Base-by-base conservation (phyloP, 2,113 vertebrate genomes). In the Harpagus bidentatus region DNA sequence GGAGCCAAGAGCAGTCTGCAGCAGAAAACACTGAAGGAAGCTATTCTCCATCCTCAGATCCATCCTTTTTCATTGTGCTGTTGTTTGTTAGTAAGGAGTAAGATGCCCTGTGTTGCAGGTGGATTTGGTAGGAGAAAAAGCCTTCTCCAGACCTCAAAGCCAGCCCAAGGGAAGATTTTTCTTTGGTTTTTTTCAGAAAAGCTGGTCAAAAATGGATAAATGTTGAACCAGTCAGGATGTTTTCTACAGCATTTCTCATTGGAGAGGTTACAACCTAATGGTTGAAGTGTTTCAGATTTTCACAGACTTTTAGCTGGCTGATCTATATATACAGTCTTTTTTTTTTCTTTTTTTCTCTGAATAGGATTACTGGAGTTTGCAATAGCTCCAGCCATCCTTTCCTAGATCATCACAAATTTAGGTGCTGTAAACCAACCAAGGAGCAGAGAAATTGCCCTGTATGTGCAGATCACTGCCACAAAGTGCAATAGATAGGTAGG, bases 401-500 rank as follows among this genome's bases (percentile, higher is more conserved):
- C 36, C n/a, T 38, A 7, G 5, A 38, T 59, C 38, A 40, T 13
- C 31, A n/a, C 0, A 2, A 42, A 16, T n/a, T 67, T 18, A 15
- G 15, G 19, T 59, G 29, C 48, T 77, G 26, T 32, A 15, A 61
- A 89, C 9, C 13, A 55, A 10, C 15, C 16, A 40, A 26, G 3
- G 42, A 72, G 58, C 76, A 86, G n/a, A 86, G 66, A 40, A 80
- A 76, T n/a, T 19, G 22, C 38, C 3, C 25, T 38, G 32, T 38
- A 2, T 4, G 20, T 28, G 21, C 70, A 63, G 34, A 40, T 31
- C 36, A 38, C 31, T 58, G 70, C 29, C 31, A 17, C 52, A 14
- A 29, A 72, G 10, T 7, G 4, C 1, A 11, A 22, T 2, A 16
- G 65, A 25, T 0, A 23, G 25, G 45, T 0, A 23, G 29, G 45